Conservation (phyloP, 2,888 invertebrate species). For the Mantis religiosa region DNA sequence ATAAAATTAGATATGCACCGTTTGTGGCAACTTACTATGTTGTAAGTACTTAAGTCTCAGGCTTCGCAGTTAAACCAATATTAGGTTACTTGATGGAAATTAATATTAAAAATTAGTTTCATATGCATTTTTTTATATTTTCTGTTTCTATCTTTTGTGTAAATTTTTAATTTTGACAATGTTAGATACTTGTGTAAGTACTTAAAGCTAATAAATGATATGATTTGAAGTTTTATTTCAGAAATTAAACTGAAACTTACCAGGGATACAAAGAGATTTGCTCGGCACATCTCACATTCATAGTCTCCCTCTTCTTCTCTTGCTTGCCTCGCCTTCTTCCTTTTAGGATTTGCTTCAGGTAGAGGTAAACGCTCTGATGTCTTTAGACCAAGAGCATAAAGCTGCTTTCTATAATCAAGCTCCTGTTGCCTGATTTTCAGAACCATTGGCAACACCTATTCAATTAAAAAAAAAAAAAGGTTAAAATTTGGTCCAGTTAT, state of each 20-base stretch:
- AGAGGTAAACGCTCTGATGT: conserved; percentile 59
- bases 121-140: too few species aligned
- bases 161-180: too few species aligned
- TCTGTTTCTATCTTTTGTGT: too few species aligned
- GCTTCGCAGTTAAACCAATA: too few species aligned
- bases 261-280: conserved; percentile 78
- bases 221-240: too few species aligned
- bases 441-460: conserved; percentile 57
- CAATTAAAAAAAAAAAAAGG: conserved; percentile 17
- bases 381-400: conserved; percentile 57
- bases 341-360: conserved; percentile 52
- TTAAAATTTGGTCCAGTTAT: neutral
- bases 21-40: too few species aligned
- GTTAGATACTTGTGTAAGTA: too few species aligned
- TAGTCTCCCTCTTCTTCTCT: conserved; percentile 62
- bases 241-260: conserved; percentile 43
- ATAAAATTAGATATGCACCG: too few species aligned
- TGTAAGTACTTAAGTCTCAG: too few species aligned
- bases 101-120: too few species aligned
- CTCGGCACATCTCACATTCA: conserved; percentile 80
- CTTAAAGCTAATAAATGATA: too few species aligned
- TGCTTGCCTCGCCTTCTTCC: conserved; percentile 40
- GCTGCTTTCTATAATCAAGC: conserved; percentile 57
- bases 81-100: too few species aligned
- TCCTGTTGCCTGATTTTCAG: conserved; percentile 60